phyloP scores from a whole-genome alignment of 2,888 invertebrate genomes.

The Macrosiphum euphorbiae region DNA sequence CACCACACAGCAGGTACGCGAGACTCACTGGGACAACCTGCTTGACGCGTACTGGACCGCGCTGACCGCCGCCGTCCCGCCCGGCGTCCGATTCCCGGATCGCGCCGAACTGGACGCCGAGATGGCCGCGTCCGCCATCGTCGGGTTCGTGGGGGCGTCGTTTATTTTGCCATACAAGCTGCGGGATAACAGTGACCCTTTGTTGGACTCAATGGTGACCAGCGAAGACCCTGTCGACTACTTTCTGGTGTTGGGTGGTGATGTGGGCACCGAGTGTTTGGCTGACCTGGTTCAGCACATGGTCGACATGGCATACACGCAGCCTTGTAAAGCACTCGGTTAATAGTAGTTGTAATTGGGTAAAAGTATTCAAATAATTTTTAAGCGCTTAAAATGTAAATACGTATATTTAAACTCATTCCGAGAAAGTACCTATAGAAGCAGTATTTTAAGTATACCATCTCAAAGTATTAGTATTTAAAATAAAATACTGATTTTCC shows the following conservation, averaged over 20 bases:
- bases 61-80: conserved; percentile 70
- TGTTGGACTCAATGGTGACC: not conserved
- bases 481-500: not conserved
- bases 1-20: conserved; percentile 74
- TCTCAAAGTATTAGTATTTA: no score
- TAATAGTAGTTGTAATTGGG: not conserved
- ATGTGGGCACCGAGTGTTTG: conserved; percentile 54
- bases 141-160: conserved; percentile 63
- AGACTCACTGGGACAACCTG: conserved; percentile 75
- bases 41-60: conserved; percentile 76
- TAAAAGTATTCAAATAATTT: not conserved
- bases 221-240: not conserved
- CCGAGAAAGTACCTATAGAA: not conserved
- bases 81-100: not conserved
- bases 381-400: not conserved
- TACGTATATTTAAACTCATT: not conserved
- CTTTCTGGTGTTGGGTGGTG: conserved; percentile 61
- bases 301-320: conserved; percentile 67
- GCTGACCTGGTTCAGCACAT: conserved; percentile 66
- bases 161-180: conserved; percentile 65
- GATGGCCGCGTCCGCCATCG: conserved; percentile 39
- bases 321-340: not conserved
- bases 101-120: conserved; percentile 36
- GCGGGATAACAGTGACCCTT: not conserved
- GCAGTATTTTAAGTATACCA: not conserved